Conservation (phyloP, 2,888 invertebrate genomes). For the Trissonchulus sp. region DNA sequence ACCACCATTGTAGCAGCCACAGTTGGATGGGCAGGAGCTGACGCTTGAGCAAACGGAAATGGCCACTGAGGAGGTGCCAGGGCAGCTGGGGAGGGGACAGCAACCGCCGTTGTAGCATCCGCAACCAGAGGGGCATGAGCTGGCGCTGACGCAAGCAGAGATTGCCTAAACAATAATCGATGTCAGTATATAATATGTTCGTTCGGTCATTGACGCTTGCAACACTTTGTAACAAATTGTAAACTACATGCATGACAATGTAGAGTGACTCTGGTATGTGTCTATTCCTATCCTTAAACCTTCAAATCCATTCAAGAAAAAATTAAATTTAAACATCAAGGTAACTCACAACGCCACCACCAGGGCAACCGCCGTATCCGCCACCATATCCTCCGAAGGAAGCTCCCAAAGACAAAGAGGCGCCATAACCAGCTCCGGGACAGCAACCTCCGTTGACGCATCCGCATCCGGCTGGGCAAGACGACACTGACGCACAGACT, state of each 20-base stretch:
- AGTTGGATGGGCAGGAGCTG: background rate
- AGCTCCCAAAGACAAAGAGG: background rate
- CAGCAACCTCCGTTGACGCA: conserved; percentile 16
- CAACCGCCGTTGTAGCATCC: conserved; percentile 26
- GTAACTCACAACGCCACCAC: background rate
- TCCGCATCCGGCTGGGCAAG: background rate
- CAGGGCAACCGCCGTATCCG: conserved; percentile 12
- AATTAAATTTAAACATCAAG: no score
- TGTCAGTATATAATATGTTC: no score
- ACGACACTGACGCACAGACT: background rate
- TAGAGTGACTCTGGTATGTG: no score
- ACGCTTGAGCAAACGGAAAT: background rate
- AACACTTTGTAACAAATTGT: no score
- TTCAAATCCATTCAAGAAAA: no score
- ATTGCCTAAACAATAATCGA: background rate
- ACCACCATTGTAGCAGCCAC: conserved; percentile 31
- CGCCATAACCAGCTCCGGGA: background rate
- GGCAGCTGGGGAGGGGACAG: conserved; percentile 8
- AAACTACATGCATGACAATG: no score
- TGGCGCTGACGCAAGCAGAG: background rate
- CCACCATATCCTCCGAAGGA: conserved; percentile 13
- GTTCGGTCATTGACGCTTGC: no score
- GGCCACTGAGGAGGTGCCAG: background rate
- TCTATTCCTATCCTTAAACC: no score
- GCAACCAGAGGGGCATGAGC: background rate